Evolutionary conservation across 2,797 vertebrate species (phyloP), one percentile per base, ranked within the genome.

Genomic region (Triplophysa bombifrons): DNA sequence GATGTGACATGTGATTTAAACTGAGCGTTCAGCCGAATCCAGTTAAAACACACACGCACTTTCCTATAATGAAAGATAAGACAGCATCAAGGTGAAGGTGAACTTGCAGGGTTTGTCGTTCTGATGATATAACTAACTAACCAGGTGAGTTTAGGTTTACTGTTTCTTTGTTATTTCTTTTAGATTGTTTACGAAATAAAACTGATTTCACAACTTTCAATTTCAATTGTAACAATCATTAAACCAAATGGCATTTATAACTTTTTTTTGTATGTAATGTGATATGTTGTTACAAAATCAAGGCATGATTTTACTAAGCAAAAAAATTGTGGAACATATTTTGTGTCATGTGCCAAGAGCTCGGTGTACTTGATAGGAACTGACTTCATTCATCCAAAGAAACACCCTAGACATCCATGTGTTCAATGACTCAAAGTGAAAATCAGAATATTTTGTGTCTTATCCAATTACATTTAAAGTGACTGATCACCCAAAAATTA

Each of bases 1-100:
- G 82, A 61, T 34, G 83, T 74, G 85, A 86, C 89, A 87, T 87
- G 90, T 85, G 90, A 91, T 72, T 65, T 69, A 53, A 64, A 80
- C 75, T 11, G 50, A 17, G 73, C 78, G 75, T 81, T 16, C 6
- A 67, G 85, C 8, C 51, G n/a, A 73, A 67, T 68, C 41, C 19
- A 50, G 63, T 55, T 73, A 27, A 71, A 77, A 65, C 66, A 71
- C 17, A 30, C 48, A 51, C 53, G 56, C 63, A 76, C 27, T 11
- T 27, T 50, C 41, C 9, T 41, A 58, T 27, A 22, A 38, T 38
- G 9, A 25, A 58, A 64, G 17, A 64, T 19, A 11, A 6, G 30
- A 17, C 22, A 34, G 14, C 17, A 68, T 30, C 25, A 44, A 67
- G 13, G 51, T 38, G 19, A 20, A 1, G 16, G 10, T 17, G 20